Evolutionary conservation across 1,140 invertebrate species (phyloP), one percentile per base, ranked within the genome.

Genomic region (Drosophila gunungcola): DNA sequence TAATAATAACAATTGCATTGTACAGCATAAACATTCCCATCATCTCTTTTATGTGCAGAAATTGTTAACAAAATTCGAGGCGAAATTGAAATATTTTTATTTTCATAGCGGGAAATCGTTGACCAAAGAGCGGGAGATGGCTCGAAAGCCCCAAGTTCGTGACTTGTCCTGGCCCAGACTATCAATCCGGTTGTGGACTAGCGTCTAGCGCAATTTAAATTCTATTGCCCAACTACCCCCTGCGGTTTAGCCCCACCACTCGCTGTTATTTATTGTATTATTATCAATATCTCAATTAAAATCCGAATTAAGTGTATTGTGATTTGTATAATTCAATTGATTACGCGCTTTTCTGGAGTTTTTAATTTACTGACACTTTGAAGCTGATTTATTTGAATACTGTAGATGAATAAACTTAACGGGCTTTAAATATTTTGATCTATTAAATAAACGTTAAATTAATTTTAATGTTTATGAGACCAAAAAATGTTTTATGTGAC

Each of bases 1-100:
- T 74, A 74, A 74, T 74, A 74, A 74, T 74, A 74, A 74, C 72
- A 74, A 74, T 74, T 72, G 57, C 65, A 72, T 72, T 72, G 68
- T 57, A 36, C 64, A 75, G 32, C 72, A 75, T 75, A 75, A 75
- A 64, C 72, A 65, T 64, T 75, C 60, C 34, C 72, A 48, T 75
- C 51, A 65, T 75, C 74, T 75, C 70, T 52, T 57, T 75, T 75
- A 58, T 75, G 73, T 75, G 45, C 60, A 54, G 38, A 57, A 65
- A 75, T 75, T 36, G 52, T 65, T 75, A 39, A 48, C 53, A 25
- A 51, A 73, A 54, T 63, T 64, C 5, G 16, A n/a, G 21, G 9
- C 13, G 11, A 51, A 64, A 68, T 69, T 49, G 65, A 70, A 69
- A 57, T 57, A 56, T 70, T 70, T 72, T 48, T 43, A 54, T 41